Evolutionary conservation across 2,113 vertebrate species (phyloP).

Genomic region (Excalfactoria chinensis): DNA sequence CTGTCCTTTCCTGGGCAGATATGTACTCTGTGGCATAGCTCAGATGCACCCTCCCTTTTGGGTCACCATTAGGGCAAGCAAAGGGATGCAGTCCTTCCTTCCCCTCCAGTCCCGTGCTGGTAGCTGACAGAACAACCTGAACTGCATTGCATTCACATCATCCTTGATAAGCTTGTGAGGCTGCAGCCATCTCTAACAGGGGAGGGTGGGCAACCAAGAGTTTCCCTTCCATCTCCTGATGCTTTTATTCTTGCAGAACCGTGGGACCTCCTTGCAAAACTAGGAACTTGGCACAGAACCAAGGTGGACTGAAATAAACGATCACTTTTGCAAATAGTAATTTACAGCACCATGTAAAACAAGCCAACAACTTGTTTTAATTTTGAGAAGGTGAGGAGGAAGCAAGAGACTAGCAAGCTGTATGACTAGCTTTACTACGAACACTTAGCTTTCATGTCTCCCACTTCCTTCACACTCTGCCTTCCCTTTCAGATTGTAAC

Average conservation of each 20-base stretch:
- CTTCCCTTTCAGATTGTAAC: constrained; percentile 16
- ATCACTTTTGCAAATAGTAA: neutral
- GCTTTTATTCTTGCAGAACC: neutral
- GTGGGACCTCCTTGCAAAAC: neutral
- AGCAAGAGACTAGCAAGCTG: rapidly evolving
- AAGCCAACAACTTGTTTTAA: neutral
- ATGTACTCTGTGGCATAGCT: neutral
- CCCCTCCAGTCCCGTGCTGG: neutral
- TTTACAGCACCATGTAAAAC: neutral
- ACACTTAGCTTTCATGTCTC: rapidly evolving
- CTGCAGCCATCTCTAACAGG: neutral
- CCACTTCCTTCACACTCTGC: neutral
- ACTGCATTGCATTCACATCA: rapidly evolving
- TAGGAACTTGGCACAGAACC: neutral
- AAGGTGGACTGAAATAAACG: neutral
- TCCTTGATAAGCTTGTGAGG: neutral
- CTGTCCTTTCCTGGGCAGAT: neutral
- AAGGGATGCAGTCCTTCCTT: neutral
- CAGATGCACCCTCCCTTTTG: neutral
- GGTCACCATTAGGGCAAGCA: too few relatives aligned
- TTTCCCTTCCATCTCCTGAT: neutral
- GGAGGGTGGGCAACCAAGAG: neutral
- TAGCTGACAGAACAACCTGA: neutral
- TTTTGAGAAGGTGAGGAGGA: rapidly evolving
- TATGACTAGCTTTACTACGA: neutral